phyloP scores from a whole-genome alignment of 2,888 invertebrate genomes.

The Hymenopus coronatus region DNA sequence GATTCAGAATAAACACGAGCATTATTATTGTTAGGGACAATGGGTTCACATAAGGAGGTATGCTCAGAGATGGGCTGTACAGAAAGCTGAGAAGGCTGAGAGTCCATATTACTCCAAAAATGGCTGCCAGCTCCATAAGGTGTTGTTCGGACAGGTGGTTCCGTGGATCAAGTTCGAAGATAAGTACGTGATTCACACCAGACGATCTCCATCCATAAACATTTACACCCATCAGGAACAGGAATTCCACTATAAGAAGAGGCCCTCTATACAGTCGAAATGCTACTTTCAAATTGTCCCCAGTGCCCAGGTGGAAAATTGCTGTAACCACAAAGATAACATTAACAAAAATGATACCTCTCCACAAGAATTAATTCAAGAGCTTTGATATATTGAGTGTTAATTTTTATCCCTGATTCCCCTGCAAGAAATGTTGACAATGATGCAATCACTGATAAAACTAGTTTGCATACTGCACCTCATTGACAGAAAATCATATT shows the following conservation, averaged over 20 bases:
- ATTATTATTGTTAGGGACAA: conserved; percentile 77
- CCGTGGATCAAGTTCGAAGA: conserved; percentile 94
- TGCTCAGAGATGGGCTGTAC: conserved; percentile 59
- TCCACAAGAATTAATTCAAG: too few species aligned
- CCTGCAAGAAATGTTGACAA: too few species aligned
- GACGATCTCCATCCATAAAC: conserved; percentile 97
- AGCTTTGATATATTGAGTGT: too few species aligned
- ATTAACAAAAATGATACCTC: neutral
- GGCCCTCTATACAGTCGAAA: conserved; percentile 93
- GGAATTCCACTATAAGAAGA: conserved; percentile 85
- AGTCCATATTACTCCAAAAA: conserved; percentile 94
- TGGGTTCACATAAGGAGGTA: conserved; percentile 92
- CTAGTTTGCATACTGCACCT: too few species aligned
- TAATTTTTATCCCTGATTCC: too few species aligned
- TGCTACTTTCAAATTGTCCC: conserved; percentile 56
- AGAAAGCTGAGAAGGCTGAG: conserved; percentile 83
- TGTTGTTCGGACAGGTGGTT: conserved; percentile 93
- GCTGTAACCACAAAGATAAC: conserved; percentile 50
- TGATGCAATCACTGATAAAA: too few species aligned
- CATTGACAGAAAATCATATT: too few species aligned
- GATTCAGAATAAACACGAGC: conserved; percentile 82
- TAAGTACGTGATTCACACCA: conserved; percentile 96
- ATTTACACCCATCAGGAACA: conserved; percentile 93
- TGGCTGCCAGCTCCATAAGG: conserved; percentile 88
- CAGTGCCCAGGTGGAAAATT: conserved; percentile 68